Evolutionary conservation across 2,113 vertebrate species (phyloP).

Genomic region (Halichoeres trimaculatus): DNA sequence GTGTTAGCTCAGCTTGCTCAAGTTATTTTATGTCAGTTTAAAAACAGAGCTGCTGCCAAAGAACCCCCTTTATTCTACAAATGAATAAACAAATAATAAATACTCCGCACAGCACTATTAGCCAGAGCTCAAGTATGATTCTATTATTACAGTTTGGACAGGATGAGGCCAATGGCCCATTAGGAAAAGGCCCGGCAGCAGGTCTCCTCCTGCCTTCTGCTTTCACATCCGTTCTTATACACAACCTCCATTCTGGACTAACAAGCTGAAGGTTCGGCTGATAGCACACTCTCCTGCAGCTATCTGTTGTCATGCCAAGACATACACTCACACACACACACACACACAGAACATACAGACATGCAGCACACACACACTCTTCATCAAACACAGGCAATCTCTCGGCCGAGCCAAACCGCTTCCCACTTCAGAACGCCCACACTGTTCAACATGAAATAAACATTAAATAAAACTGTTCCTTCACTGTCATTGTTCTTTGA

Average conservation of each 20-base stretch:
- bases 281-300: conserved; percentile 63
- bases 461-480: conserved; percentile 73
- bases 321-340: conserved; percentile 45
- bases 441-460: conserved; percentile 74
- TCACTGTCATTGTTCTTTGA: conserved; percentile 77
- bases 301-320: conserved; percentile 62
- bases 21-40: neutral
- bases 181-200: conserved; percentile 58
- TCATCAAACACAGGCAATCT: conserved; percentile 56
- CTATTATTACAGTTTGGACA: conserved; percentile 58
- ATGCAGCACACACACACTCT: conserved; percentile 47
- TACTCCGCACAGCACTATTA: conserved; percentile 46
- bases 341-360: conserved; percentile 48
- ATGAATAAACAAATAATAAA: conserved; percentile 33
- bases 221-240: conserved; percentile 53
- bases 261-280: conserved; percentile 67
- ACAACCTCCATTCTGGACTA: conserved; percentile 63
- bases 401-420: conserved; percentile 59
- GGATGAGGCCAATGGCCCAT: conserved; percentile 56
- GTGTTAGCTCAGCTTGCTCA: too few species aligned
- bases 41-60: conserved; percentile 16
- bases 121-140: conserved; percentile 56
- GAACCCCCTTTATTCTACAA: conserved; percentile 18
- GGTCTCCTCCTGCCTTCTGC: conserved; percentile 52
- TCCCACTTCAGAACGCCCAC: conserved; percentile 74